Conservation (phyloP, 2,888 invertebrate genomes). For the Rhimphoctona megacephalus region DNA sequence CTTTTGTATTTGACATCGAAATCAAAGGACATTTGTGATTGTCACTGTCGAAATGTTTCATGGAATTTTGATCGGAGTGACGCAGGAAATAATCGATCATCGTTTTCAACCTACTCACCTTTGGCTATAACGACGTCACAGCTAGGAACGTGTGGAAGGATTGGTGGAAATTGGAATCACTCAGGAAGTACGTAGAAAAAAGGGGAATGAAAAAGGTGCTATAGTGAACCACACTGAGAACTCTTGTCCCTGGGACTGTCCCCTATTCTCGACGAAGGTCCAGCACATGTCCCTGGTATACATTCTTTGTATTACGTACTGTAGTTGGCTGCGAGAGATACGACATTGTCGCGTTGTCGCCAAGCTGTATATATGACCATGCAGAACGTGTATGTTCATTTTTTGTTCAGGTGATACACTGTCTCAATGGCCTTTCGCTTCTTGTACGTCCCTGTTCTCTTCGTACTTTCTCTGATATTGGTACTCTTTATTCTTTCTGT, state of each 20-base stretch:
- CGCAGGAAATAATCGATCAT: constrained; percentile 48
- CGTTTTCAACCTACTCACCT: constrained; percentile 21
- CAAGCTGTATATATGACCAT: constrained; percentile 3
- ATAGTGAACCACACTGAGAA: constrained; percentile 19
- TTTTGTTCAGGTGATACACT: constrained; percentile 50
- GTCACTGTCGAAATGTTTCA: constrained; percentile 16
- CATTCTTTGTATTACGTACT: constrained; percentile 59
- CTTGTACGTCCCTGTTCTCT: constrained; percentile 36
- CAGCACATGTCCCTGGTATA: constrained; percentile 27
- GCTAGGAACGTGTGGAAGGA: constrained; percentile 36
- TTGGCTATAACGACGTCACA: constrained; percentile 41
- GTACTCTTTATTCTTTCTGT: constrained; percentile 21
- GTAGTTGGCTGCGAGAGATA: constrained; percentile 34
- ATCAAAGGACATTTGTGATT: constrained; percentile 29
- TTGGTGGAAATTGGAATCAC: constrained; percentile 54
- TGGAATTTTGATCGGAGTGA: constrained; percentile 34
- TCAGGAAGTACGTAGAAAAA: constrained; percentile 51
- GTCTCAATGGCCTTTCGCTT: constrained; percentile 44
- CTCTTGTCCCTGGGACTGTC: constrained; percentile 59
- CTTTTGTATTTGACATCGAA: not conserved
- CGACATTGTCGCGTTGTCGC: constrained; percentile 70
- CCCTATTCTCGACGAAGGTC: constrained; percentile 60
- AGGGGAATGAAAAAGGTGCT: constrained; percentile 37
- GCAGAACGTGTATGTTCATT: constrained; percentile 25
- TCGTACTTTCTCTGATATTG: constrained; percentile 25